A percentile compares a stretch with the other conserved stretches of the same genome.
These are phyloP conservation scores for Morphnarchus princeps DNA, from an alignment of 2,113 vertebrate species.

Conservation along the genomic window DNA sequence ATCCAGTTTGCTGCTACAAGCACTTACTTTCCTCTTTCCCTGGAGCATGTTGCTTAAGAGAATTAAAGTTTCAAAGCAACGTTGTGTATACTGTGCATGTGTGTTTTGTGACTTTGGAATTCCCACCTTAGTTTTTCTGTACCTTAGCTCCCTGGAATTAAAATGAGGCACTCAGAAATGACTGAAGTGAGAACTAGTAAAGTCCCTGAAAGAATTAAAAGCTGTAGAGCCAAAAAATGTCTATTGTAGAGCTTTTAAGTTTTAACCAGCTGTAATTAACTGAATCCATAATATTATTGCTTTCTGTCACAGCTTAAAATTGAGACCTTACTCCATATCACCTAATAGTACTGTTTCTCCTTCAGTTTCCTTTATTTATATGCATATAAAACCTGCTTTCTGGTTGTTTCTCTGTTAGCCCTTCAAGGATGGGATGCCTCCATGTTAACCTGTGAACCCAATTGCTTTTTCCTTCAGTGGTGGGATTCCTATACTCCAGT, in stretches of 20 bases:
- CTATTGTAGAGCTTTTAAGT: not conserved
- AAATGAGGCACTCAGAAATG: not conserved
- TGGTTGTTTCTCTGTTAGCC: slow-evolving; percentile 1
- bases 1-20: not conserved
- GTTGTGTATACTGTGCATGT: not conserved
- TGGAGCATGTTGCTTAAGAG: not conserved
- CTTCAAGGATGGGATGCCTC: not conserved
- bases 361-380: not conserved
- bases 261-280: slow-evolving; percentile 41
- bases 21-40: not conserved
- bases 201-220: not conserved
- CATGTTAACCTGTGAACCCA: not conserved
- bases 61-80: not conserved
- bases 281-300: slow-evolving; percentile 19
- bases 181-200: not conserved
- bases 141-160: not conserved
- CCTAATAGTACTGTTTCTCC: not conserved
- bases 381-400: not conserved
- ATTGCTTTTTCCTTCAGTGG: not conserved
- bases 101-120: not conserved
- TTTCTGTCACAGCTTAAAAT: slow-evolving; percentile 27
- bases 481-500: not conserved
- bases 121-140: not conserved
- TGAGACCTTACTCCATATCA: not conserved
- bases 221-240: not conserved